These are phyloP conservation scores for Vireo griseus DNA, from an alignment of 2,797 vertebrate species.

Conservation along the genomic window DNA sequence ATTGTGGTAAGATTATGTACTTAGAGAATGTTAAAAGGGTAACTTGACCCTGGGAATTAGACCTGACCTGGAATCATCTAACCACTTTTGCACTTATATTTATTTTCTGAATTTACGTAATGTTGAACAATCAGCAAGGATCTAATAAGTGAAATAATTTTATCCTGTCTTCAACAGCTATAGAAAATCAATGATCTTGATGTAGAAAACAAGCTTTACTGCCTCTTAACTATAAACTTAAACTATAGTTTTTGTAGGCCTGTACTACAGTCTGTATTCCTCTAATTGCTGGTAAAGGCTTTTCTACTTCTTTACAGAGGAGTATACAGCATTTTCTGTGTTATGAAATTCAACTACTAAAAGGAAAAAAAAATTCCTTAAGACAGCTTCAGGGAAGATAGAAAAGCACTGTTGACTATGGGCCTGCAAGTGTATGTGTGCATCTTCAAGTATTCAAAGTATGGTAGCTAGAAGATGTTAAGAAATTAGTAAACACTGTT, in stretches of 20 bases:
- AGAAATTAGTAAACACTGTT: not conserved
- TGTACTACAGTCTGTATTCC: constrained; percentile 12
- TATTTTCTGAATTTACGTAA: constrained; percentile 64
- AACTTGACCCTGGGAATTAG: constrained; percentile 72
- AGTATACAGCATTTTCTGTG: not conserved
- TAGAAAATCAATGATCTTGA: constrained; percentile 31
- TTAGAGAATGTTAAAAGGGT: constrained; percentile 68
- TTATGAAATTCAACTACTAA: not conserved
- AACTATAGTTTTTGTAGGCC: not conserved
- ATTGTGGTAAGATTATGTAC: constrained; percentile 61
- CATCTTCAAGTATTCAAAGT: not conserved
- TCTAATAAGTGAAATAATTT: constrained; percentile 48
- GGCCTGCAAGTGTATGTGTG: not conserved
- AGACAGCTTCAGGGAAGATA: constrained; percentile 32
- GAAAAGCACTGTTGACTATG: constrained; percentile 17
- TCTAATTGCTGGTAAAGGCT: constrained; percentile 41
- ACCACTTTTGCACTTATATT: constrained; percentile 58
- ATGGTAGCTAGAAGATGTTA: constrained; percentile 6
- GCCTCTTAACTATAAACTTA: too few species aligned
- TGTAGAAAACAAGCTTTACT: constrained; percentile 38
- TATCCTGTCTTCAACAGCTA: constrained; percentile 14
- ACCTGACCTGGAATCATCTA: constrained; percentile 59
- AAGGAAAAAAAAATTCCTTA: not conserved
- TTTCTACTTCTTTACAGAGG: constrained; percentile 38
- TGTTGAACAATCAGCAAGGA: not conserved